Base-by-base conservation (phyloP, 2,888 invertebrate species). In the Tetragnatha montana region DNA sequence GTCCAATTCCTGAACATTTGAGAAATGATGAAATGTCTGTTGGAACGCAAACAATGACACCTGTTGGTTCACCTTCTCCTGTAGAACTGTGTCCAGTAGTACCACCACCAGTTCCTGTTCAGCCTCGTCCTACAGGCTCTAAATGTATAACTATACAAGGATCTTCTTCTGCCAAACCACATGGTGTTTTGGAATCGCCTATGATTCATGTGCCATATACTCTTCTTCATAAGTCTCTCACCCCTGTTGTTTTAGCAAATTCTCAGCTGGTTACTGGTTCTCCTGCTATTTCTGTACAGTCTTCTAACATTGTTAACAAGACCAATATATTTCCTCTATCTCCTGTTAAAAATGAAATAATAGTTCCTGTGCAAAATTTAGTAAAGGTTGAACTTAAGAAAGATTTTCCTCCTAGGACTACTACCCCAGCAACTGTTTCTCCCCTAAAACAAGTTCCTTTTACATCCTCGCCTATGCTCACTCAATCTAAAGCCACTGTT, bases 1-100 rank as follows among this genome's bases (percentile, higher is more conserved):
- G 69, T 47, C 35, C 80, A 12, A 70, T 90, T 21, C 75, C 89
- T n/a, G 89, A 82, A 35, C 79, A 78, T 70, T 69, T 82, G 19
- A 91, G 68, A 80, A 89, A n/a, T 83, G 89, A 88, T 35, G 91
- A 91, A 19, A 90, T 87, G 82, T 90, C 91, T 21, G 91, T 91
- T 21, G 91, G 90, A 14, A 91, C 91, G 69, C 91, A 91, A 76
- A 91, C 91, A 68, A 89, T 89, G 19, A 84, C 90, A 35, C 90
- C 91, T 51, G 82, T 76, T 35, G 85, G 81, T 7, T 91, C 91
- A 14, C 91, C 91, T 8, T 89, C 76, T 4, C 88, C 90, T 12
- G 79, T 88, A 17, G 19, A 74, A 17, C 86, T 86, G 74, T 79
- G 74, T 22, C 69, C n/a, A 22, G 60, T 85, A 12, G 50, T 89